Percentiles rank a stretch among this genome's conserved stretches.
Conservation (phyloP, 2,113 vertebrate genomes). For the Calidris pygmaea region DNA sequence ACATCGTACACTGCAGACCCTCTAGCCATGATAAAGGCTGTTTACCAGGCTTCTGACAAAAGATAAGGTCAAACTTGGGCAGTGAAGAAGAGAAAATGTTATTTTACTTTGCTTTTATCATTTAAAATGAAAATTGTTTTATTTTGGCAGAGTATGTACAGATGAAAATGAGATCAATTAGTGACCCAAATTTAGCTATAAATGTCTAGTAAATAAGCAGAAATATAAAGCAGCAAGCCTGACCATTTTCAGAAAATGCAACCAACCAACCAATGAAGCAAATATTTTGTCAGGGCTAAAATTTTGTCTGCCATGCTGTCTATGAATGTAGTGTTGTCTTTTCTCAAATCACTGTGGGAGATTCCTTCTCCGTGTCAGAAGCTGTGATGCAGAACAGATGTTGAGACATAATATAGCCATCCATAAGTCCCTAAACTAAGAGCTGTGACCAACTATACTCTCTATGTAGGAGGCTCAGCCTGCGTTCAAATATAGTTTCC, state of each 20-base stretch:
- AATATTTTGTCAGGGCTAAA: neutral
- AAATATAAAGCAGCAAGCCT: neutral
- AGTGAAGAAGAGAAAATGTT: neutral
- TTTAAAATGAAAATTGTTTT: neutral
- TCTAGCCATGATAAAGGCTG: neutral
- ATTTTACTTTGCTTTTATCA: neutral
- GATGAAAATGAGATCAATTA: neutral
- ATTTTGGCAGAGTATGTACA: neutral
- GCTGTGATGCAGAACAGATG: slow-evolving; percentile 44
- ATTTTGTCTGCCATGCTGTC: neutral
- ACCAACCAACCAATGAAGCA: neutral
- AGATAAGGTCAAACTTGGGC: neutral
- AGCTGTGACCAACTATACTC: neutral
- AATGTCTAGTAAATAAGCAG: neutral
- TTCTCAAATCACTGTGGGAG: neutral
- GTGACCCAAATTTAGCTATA: neutral
- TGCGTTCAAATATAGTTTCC: neutral
- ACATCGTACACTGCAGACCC: neutral
- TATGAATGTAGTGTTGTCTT: slow-evolving; percentile 1
- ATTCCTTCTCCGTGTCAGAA: neutral
- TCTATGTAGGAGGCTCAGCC: neutral
- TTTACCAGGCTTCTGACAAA: neutral
- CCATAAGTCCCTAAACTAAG: slow-evolving; percentile 13
- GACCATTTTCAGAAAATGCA: neutral
- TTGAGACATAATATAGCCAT: neutral